Evolutionary conservation across 1,140 invertebrate species (phyloP).

Genomic region (Palaemon carinicauda): DNA sequence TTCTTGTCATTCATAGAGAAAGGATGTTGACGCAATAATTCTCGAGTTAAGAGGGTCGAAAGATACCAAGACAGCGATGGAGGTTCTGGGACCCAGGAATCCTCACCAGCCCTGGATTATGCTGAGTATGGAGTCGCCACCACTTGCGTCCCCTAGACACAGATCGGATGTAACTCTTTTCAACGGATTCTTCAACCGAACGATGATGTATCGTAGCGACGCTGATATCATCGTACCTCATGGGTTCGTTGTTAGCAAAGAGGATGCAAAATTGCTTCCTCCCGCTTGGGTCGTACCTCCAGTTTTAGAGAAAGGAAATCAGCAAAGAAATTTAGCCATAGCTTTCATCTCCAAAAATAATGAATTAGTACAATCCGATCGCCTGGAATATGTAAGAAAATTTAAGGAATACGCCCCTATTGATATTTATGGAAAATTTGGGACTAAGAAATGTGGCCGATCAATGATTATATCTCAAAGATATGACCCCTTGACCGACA

Average conservation of each 20-base stretch:
- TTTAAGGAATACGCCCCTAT: slow-evolving; percentile 85
- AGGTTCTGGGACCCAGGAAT: slow-evolving; percentile 1
- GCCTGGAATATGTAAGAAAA: slow-evolving; percentile 86
- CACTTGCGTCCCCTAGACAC: background rate
- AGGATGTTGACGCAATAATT: background rate
- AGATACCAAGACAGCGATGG: background rate
- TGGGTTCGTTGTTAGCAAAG: slow-evolving; percentile 54
- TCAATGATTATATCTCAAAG: background rate
- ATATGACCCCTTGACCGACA: slow-evolving; percentile 40
- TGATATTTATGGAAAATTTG: slow-evolving; percentile 93
- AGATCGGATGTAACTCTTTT: slow-evolving; percentile 35
- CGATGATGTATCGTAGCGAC: slow-evolving; percentile 70
- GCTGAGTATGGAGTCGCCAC: slow-evolving; percentile 18
- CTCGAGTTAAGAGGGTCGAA: slow-evolving; percentile 15
- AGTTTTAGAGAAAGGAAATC: slow-evolving; percentile 62
- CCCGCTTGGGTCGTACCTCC: slow-evolving; percentile 12
- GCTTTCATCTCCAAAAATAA: slow-evolving; percentile 98
- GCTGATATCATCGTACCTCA: slow-evolving; percentile 68
- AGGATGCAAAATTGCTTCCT: slow-evolving; percentile 26
- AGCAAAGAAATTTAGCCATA: slow-evolving; percentile 88
- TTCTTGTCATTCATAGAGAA: background rate
- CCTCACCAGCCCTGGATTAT: slow-evolving; percentile 16
- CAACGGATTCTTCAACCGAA: slow-evolving; percentile 70
- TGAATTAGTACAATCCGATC: slow-evolving; percentile 76
- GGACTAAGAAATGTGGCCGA: slow-evolving; percentile 75